These are phyloP conservation scores for Ascaphus truei DNA, from an alignment of 2,113 vertebrate species.

Conservation along the genomic window DNA sequence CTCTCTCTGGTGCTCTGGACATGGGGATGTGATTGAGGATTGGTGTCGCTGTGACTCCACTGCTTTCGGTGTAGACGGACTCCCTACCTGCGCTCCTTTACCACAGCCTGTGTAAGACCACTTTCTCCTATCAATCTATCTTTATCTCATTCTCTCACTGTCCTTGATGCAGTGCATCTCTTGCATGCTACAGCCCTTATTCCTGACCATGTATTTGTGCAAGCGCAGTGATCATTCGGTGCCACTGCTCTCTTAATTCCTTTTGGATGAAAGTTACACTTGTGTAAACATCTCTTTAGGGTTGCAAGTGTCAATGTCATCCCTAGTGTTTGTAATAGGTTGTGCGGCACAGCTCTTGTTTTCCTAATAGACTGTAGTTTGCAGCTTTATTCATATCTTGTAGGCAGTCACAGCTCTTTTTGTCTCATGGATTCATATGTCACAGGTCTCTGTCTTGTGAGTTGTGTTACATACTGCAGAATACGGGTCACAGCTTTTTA, in stretches of 20 bases:
- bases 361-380: slow-evolving; percentile 19
- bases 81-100: slow-evolving; percentile 91
- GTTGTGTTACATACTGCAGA: too few relatives aligned
- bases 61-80: slow-evolving; percentile 86
- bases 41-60: slow-evolving; percentile 96
- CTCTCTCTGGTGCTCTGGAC: slow-evolving; percentile 94
- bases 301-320: not conserved
- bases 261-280: not conserved
- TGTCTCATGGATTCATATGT: slow-evolving; percentile 27
- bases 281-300: not conserved
- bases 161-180: not conserved
- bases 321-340: not conserved
- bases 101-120: slow-evolving; percentile 81
- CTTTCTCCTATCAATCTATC: fast-evolving
- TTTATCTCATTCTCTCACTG: not conserved
- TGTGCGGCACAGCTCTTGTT: not conserved
- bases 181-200: not conserved
- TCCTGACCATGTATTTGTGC: not conserved
- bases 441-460: slow-evolving; percentile 16
- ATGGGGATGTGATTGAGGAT: slow-evolving; percentile 94
- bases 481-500: slow-evolving; percentile 22
- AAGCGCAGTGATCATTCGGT: not conserved
- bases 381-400: slow-evolving; percentile 18
- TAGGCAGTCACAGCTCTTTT: slow-evolving; percentile 20
- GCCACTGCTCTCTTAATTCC: not conserved